Conservation (phyloP, 1,140 invertebrate species). For the Diuraphis noxia region DNA sequence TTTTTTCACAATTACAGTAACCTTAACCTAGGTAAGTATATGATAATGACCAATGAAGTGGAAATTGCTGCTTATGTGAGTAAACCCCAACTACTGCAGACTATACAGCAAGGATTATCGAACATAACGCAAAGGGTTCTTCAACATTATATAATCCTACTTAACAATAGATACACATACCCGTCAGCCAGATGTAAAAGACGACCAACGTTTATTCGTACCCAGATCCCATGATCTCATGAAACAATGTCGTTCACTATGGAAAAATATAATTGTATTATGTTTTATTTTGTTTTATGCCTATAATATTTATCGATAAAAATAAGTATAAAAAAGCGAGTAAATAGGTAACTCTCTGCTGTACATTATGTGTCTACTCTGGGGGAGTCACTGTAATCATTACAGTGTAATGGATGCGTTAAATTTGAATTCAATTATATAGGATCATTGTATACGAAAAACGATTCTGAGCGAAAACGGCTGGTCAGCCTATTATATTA, state of each 20-base stretch:
- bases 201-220: constrained; percentile 12
- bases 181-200: constrained; percentile 16
- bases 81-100: background rate
- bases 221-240: too few relatives aligned
- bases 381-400: too few relatives aligned
- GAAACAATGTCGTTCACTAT: background rate
- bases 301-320: background rate
- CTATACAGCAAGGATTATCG: constrained; percentile 23
- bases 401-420: too few relatives aligned
- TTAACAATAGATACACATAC: constrained; percentile 2
- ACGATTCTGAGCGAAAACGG: too few relatives aligned
- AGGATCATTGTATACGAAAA: too few relatives aligned
- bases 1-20: constrained; percentile 7
- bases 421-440: too few relatives aligned
- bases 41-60: constrained; percentile 48
- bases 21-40: background rate
- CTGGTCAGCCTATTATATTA: too few relatives aligned
- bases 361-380: too few relatives aligned
- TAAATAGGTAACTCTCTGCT: too few relatives aligned
- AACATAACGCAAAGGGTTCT: constrained; percentile 41
- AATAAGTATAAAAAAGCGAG: background rate
- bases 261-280: background rate
- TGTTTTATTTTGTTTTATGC: background rate
- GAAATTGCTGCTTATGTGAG: constrained; percentile 25
- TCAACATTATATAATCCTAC: constrained; percentile 41